Conservation (phyloP, 2,888 invertebrate species). For the Cheilosia impressa region DNA sequence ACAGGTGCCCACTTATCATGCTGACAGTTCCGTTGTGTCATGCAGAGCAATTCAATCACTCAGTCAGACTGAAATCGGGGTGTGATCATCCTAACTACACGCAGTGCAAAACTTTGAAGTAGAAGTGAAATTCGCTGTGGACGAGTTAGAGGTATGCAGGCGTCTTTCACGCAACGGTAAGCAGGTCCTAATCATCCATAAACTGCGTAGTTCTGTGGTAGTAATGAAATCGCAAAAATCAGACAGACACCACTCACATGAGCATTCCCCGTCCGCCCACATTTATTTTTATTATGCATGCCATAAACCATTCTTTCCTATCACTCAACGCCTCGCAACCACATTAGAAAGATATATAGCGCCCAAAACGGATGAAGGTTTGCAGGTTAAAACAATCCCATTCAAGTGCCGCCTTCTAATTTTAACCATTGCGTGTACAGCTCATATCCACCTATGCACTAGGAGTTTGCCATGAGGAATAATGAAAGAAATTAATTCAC, state of each 20-base stretch:
- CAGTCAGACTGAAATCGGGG: too few relatives aligned
- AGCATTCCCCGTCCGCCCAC: background rate
- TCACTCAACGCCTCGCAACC: background rate
- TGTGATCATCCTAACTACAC: too few relatives aligned
- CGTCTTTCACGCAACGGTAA: too few relatives aligned
- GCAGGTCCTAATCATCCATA: too few relatives aligned
- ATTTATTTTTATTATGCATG: background rate
- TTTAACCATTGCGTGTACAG: constrained; percentile 27
- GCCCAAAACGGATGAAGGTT: constrained; percentile 5
- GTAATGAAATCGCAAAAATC: background rate
- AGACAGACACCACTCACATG: background rate
- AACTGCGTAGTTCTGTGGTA: too few relatives aligned
- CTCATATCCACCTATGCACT: background rate
- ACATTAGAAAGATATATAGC: background rate
- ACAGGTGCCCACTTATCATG: too few relatives aligned
- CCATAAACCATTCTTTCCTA: background rate
- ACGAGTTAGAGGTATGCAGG: too few relatives aligned
- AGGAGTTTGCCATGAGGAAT: background rate
- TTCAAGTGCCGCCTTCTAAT: constrained; percentile 1
- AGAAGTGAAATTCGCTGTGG: too few relatives aligned
- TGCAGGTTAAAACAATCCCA: constrained; percentile 19
- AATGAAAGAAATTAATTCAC: constrained; percentile 16
- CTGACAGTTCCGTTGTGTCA: too few relatives aligned
- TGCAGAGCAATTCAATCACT: too few relatives aligned
- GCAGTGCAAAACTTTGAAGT: too few relatives aligned